Conservation (phyloP, 1,140 invertebrate genomes). For the Drosophila bifasciata region DNA sequence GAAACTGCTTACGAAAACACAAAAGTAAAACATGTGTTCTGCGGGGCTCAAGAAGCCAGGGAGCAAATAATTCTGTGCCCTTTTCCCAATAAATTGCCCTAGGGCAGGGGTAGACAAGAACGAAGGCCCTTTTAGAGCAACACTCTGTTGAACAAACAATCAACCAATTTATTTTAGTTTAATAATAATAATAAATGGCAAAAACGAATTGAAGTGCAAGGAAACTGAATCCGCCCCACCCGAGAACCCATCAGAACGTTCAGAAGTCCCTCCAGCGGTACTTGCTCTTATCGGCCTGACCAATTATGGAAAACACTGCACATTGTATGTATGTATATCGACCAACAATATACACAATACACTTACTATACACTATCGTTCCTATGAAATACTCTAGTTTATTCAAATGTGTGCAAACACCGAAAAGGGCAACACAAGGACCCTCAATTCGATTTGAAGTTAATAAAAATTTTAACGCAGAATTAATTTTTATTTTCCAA, state of each 20-base stretch:
- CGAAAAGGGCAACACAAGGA: slow-evolving; percentile 5
- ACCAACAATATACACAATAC: not conserved
- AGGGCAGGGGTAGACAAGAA: not conserved
- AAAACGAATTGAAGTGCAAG: slow-evolving; percentile 40
- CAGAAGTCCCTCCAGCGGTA: slow-evolving; percentile 30
- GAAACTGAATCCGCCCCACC: slow-evolving; percentile 24
- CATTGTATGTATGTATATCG: slow-evolving; percentile 3
- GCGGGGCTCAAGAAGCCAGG: slow-evolving; percentile 24
- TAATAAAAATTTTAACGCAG: slow-evolving; percentile 27
- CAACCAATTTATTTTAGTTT: slow-evolving; percentile 66
- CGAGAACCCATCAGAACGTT: slow-evolving; percentile 9
- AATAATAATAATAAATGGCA: slow-evolving; percentile 48
- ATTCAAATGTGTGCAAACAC: slow-evolving; percentile 19
- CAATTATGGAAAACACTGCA: slow-evolving; percentile 29
- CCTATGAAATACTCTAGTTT: slow-evolving; percentile 19
- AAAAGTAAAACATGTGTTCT: slow-evolving; percentile 61
- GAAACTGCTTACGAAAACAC: slow-evolving; percentile 63
- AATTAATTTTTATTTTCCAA: slow-evolving; percentile 28
- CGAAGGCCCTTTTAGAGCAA: slow-evolving; percentile 55
- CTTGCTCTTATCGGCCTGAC: slow-evolving; percentile 26
- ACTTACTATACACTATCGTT: not conserved
- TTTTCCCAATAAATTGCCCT: slow-evolving; percentile 51
- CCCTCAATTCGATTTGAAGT: slow-evolving; percentile 25
- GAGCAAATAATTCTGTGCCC: slow-evolving; percentile 53
- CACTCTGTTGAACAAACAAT: slow-evolving; percentile 65